Evolutionary conservation across 2,797 vertebrate species (phyloP), one percentile per base, ranked within the genome.

Genomic region (Bufotes viridis): DNA sequence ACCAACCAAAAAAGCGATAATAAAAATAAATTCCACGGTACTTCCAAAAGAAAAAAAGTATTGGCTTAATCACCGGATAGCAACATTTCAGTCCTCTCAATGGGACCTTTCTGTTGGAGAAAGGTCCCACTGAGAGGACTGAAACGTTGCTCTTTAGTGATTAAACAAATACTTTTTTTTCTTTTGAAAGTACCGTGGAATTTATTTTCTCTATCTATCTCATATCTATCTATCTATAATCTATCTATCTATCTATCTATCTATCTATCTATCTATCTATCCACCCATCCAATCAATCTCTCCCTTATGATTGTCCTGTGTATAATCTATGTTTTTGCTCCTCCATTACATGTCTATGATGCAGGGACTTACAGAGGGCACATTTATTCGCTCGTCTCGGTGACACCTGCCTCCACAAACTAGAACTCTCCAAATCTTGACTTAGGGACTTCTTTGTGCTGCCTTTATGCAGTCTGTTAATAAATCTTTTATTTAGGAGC

Each of bases 401-500:
- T 53, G 74, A 53, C 42, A 22, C 18, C 49, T n/a, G 42, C 74
- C 74, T 76, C 49, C 74, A 22, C 42, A n/a, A 51, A 14, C 20
- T 13, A n/a, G 42, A 53, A n/a, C 20, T 49, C 8, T 53, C 74
- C 5, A 42, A 3, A 42, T 67, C 34, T 24, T 17, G 2, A 67
- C 34, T 49, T 15, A 53, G 18, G 9, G 61, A 24, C 80, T 67
- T n/a, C 55, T 81, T 83, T 78, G 49, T 78, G 2, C 22, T n/a
- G 42, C 4, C 74, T 76, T 76, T 22, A 76, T 76, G 20, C 8
- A n/a, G 49, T 61, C 29, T 70, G 67, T 70, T 70, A 69, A 83
- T 34, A 60, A 57, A 88, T 88, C 74, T 80, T 88, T 79, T 79
- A 84, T 69, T 24, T 9, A 51, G 82, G 61, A 20, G 65, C 61